Conservation (phyloP, 2,113 vertebrate species). For the Turdus rufiventris region DNA sequence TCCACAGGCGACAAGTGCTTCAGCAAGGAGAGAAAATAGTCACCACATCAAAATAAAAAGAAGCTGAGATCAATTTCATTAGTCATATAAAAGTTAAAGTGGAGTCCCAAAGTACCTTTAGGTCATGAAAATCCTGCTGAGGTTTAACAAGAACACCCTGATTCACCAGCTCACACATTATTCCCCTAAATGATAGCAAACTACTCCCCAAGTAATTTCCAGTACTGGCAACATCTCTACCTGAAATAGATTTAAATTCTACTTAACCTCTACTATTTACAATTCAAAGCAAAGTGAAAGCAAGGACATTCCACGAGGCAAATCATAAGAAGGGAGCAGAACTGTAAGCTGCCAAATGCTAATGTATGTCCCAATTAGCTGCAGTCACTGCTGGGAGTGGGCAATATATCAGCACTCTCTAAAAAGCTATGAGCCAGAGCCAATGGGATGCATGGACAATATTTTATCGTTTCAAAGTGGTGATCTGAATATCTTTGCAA, state of each 20-base stretch:
- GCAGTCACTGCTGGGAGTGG: background rate
- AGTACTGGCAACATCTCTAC: background rate
- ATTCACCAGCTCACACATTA: background rate
- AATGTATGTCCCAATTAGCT: slow-evolving; percentile 4
- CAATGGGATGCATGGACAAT: background rate
- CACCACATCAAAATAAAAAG: background rate
- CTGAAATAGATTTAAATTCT: background rate
- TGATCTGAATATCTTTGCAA: background rate
- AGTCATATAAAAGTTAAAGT: background rate
- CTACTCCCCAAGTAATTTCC: background rate
- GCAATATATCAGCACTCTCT: background rate
- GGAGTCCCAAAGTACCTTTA: background rate
- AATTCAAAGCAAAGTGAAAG: slow-evolving; percentile 22
- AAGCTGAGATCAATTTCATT: background rate
- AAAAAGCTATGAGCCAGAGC: background rate
- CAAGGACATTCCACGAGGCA: background rate
- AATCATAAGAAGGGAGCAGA: background rate
- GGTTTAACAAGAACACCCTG: background rate
- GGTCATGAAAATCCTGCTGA: background rate
- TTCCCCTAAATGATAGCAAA: background rate
- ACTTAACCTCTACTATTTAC: background rate
- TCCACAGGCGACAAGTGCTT: background rate
- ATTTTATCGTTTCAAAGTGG: background rate
- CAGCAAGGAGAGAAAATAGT: background rate
- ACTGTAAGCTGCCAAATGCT: slow-evolving; percentile 3